Conservation (phyloP, 2,797 vertebrate species). For the Argyrosomus regius region DNA sequence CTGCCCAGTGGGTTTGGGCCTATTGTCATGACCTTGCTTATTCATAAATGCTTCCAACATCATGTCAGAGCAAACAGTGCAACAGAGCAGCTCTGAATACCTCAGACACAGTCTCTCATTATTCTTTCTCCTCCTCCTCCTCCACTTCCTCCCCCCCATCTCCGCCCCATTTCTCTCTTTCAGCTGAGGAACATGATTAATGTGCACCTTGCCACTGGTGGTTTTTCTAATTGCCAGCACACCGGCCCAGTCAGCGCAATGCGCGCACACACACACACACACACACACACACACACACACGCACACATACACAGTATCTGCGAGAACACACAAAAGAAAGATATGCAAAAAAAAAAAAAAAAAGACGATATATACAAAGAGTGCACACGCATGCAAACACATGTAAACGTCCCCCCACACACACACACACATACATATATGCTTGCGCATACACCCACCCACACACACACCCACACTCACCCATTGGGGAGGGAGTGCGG, state of each 20-base stretch:
- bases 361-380: constrained; percentile 13
- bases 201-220: constrained; percentile 83
- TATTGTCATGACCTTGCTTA: constrained; percentile 75
- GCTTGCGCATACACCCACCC: constrained; percentile 58
- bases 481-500: constrained; percentile 56
- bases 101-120: constrained; percentile 78
- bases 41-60: constrained; percentile 76
- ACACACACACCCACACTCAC: constrained; percentile 39
- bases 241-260: constrained; percentile 83
- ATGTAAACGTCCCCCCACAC: constrained; percentile 19
- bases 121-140: constrained; percentile 68
- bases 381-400: constrained; percentile 21
- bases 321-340: constrained; percentile 50
- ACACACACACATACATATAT: neutral
- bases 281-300: neutral
- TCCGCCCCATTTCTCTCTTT: constrained; percentile 82
- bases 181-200: constrained; percentile 85
- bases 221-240: constrained; percentile 87
- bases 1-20: constrained; percentile 53
- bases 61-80: constrained; percentile 71
- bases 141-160: constrained; percentile 61
- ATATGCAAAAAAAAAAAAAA: constrained; percentile 34
- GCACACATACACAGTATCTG: constrained; percentile 4
- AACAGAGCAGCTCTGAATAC: constrained; percentile 74
- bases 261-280: constrained; percentile 65